Conservation (phyloP, 2,113 vertebrate species). For the Boleophthalmus pectinirostris region DNA sequence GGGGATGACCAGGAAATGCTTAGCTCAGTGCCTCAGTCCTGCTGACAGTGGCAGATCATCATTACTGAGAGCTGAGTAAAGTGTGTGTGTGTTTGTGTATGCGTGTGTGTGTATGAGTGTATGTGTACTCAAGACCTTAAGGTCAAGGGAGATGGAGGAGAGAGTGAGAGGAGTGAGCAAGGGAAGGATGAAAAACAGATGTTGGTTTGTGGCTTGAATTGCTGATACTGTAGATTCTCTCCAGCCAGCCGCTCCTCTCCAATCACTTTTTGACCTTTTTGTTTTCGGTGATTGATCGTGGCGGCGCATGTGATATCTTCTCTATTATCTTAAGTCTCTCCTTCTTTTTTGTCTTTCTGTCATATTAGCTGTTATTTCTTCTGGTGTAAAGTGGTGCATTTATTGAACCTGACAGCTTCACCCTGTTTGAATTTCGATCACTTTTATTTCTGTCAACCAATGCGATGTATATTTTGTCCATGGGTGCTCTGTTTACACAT, state of each 20-base stretch:
- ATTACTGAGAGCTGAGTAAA: slow-evolving; percentile 28
- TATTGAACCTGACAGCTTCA: slow-evolving; percentile 27
- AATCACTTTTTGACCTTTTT: slow-evolving; percentile 9
- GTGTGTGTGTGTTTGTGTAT: background rate
- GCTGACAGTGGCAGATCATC: slow-evolving; percentile 57
- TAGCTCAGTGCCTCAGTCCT: slow-evolving; percentile 59
- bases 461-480: slow-evolving; percentile 26
- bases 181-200: slow-evolving; percentile 51
- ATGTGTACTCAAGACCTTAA: slow-evolving; percentile 17
- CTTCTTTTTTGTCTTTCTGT: slow-evolving; percentile 9
- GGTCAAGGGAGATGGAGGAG: slow-evolving; percentile 52
- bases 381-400: slow-evolving; percentile 17
- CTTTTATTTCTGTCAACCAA: slow-evolving; percentile 50
- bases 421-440: slow-evolving; percentile 50
- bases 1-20: slow-evolving; percentile 58
- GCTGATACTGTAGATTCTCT: slow-evolving; percentile 51
- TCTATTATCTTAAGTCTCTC: slow-evolving; percentile 18
- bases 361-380: slow-evolving; percentile 7
- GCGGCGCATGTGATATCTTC: slow-evolving; percentile 13
- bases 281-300: slow-evolving; percentile 27
- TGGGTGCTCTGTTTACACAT: background rate
- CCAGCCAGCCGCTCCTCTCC: slow-evolving; percentile 17
- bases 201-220: slow-evolving; percentile 46
- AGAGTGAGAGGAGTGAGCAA: slow-evolving; percentile 18
- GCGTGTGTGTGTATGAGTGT: background rate